Percentiles rank a stretch among this genome's conserved stretches.
phyloP scores from a whole-genome alignment of 2,888 invertebrate species.

The Pheosia tremula region DNA sequence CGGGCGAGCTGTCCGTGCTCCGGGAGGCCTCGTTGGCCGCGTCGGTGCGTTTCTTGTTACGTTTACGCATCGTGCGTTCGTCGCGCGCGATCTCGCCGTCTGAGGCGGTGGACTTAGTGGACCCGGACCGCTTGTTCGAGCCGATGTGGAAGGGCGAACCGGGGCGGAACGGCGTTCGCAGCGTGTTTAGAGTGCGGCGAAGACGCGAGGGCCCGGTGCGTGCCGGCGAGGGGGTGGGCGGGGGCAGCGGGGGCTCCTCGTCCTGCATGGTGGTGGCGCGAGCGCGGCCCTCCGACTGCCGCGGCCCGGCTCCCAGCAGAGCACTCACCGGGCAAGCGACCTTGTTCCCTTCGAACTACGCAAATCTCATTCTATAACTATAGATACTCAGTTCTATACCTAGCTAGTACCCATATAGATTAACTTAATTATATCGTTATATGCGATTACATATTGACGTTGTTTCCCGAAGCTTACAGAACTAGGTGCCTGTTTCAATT shows the following conservation, averaged over 20 bases:
- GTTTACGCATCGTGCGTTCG: slow-evolving; percentile 81
- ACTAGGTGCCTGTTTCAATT: not conserved
- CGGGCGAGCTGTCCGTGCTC: slow-evolving; percentile 71
- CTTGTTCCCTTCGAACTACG: slow-evolving; percentile 65
- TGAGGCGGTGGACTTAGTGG: slow-evolving; percentile 75
- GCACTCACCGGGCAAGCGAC: slow-evolving; percentile 37
- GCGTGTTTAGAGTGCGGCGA: slow-evolving; percentile 77
- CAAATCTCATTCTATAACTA: slow-evolving; percentile 59
- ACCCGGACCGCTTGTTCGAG: slow-evolving; percentile 74
- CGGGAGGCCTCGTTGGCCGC: slow-evolving; percentile 62
- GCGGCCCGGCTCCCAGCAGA: slow-evolving; percentile 38
- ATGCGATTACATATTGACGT: not conserved
- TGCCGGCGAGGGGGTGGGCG: slow-evolving; percentile 52
- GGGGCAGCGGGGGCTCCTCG: slow-evolving; percentile 62
- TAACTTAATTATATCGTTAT: slow-evolving; percentile 33
- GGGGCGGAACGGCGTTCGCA: slow-evolving; percentile 80
- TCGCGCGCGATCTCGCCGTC: slow-evolving; percentile 78
- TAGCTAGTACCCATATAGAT: slow-evolving; percentile 12
- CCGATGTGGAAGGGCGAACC: slow-evolving; percentile 82
- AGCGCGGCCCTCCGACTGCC: slow-evolving; percentile 64
- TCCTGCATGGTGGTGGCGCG: slow-evolving; percentile 67
- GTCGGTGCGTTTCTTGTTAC: slow-evolving; percentile 76
- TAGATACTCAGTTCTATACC: too few species aligned
- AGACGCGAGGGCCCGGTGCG: slow-evolving; percentile 68
- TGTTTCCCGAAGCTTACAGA: not conserved